Evolutionary conservation across 2,113 vertebrate genomes (phyloP).

Genomic region (Peromyscus californicus): DNA sequence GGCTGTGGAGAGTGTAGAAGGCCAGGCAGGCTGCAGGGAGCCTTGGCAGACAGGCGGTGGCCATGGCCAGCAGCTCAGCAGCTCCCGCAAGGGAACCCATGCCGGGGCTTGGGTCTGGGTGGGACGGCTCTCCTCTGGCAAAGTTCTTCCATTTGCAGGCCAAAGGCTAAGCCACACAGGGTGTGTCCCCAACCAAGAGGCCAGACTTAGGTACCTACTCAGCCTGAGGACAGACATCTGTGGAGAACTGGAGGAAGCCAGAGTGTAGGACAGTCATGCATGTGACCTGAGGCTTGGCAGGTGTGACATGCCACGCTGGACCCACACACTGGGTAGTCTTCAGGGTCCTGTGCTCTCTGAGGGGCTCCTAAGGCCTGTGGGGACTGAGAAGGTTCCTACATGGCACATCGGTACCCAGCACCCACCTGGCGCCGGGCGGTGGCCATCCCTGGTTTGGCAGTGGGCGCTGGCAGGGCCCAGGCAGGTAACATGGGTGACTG

Average conservation of each 20-base stretch:
- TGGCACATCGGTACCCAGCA: fast-evolving
- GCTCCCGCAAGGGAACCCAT: neutral
- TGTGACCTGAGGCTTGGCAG: neutral
- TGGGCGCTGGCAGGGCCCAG: constrained; percentile 81
- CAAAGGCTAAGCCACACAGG: neutral
- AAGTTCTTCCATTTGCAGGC: neutral
- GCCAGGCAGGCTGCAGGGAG: too few relatives aligned
- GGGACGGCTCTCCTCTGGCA: fast-evolving
- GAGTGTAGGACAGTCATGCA: neutral
- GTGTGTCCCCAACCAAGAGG: neutral
- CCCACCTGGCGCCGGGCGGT: constrained; percentile 88
- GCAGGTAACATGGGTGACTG: constrained; percentile 56
- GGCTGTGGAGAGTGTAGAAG: fast-evolving
- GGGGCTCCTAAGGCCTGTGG: neutral
- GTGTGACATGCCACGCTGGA: neutral
- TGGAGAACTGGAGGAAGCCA: neutral
- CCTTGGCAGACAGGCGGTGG: neutral
- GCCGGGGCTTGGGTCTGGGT: neutral
- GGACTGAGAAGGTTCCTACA: neutral
- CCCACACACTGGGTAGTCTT: too few relatives aligned
- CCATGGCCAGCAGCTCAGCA: neutral
- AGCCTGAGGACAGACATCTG: neutral
- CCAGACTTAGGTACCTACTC: neutral
- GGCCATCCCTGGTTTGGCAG: constrained; percentile 86
- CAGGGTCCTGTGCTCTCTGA: neutral